Base-by-base conservation (phyloP, 2,888 invertebrate species). In the Anorthoa munda region DNA sequence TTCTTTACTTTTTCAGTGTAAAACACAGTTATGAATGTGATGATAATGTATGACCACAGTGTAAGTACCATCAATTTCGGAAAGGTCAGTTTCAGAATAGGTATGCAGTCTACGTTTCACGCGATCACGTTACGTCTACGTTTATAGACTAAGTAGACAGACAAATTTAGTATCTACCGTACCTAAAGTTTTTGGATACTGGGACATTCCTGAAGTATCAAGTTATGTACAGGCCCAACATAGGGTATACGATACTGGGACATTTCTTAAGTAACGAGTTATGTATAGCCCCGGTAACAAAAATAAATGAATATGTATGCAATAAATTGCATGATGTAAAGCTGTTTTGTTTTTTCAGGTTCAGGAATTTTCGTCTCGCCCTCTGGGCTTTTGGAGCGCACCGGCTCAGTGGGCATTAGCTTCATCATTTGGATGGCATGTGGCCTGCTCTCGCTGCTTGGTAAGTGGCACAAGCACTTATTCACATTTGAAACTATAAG, bases 331-430 rank as follows among this genome's bases (percentile, higher is more conserved):
- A 64, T 59, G 53, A 58, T 39, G 21, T 64, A 77, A 26, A 64
- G 21, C 45, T 55, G 39, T 51, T 31, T 59, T 78, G 58, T 85
- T 86, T 81, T 94, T 95, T 18, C 94, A 99, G 99, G 99, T 93
- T 99, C 99, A 95, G 99, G 99, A 97, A 99, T 99, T 95, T 99
- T 99, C 97, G 99, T 99, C 96, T 99, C 99, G 96, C 99, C 99
- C 94, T 98, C 99, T 96, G 99, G 99, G 96, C 98, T 99, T 93
- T 97, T 99, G 94, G 97, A 98, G 96, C 97, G 98, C 95, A 98
- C 98, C 90, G 98, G 98, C 95, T 99, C 99, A 93, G 98, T 99
- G 95, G 99, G 99, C 95, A 97, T 99, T 96, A 98, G 99, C 97
- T 98, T 99, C 96, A 97, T 99, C 93, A 98, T 99, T 92, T 99